Evolutionary conservation across 2,113 vertebrate species (phyloP), one percentile per base, ranked within the genome.

Genomic region (Xenus cinereus): DNA sequence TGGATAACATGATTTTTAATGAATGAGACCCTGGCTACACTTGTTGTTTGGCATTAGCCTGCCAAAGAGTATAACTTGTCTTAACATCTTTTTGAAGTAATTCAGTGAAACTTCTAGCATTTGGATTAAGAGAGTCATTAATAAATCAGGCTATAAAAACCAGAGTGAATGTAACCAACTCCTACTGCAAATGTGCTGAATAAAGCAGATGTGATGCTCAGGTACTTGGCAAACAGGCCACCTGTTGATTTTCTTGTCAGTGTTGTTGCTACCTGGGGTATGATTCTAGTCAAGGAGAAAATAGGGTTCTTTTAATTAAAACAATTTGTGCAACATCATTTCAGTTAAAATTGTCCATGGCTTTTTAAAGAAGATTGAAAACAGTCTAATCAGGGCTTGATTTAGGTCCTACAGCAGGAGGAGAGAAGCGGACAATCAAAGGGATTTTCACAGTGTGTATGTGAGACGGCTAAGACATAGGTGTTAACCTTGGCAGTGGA

Each of bases 261-360:
- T 77, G 60, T 87, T 87, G 41, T 82, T 86, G 81, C 93, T 94
- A 92, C 76, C 90, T 81, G 74, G 84, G 67, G 74, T 92, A 84
- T 48, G 56, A 95, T 75, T 92, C 85, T 72, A 87, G 77, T 91
- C 83, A 90, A 89, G 71, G 60, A 95, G 87, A 97, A 96, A 97
- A 96, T 69, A 85, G 41, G 71, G 56, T 66, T 96, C 67, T 68
- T 94, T 92, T 92, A 97, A 97, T 96, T 97, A 95, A 96, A 96
- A 85, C 82, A 85, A 80, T 88, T 76, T 2, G 24, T 56, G 77
- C 84, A 78, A 73, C 84, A 84, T 56, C 53, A 72, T 94, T 95
- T 95, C 85, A 90, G 78, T 93, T 92, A 94, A 87, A 86, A 95
- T 93, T 64, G 33, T 83, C 88, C 15, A 11, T 73, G 53, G 46